phyloP scores from a whole-genome alignment of 2,113 vertebrate genomes.

The Lota lota region DNA sequence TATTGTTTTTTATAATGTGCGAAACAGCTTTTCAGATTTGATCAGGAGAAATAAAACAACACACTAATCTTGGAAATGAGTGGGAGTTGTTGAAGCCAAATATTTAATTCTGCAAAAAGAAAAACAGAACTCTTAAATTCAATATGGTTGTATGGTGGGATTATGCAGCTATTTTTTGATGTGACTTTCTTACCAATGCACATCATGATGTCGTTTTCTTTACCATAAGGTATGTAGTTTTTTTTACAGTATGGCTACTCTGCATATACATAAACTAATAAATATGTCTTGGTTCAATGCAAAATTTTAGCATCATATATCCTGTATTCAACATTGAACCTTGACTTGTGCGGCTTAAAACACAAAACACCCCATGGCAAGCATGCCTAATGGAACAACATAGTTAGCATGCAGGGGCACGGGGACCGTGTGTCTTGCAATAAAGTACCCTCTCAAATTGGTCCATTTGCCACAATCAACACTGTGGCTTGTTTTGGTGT shows the following conservation, averaged over 20 bases:
- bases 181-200: not conserved
- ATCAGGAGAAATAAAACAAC: not conserved
- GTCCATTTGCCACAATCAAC: too few species aligned
- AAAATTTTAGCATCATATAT: not conserved
- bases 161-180: not conserved
- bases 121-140: not conserved
- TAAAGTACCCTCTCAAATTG: too few species aligned
- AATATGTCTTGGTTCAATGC: not conserved
- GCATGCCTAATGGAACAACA: too few species aligned
- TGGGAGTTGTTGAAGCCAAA: not conserved
- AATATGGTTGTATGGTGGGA: not conserved
- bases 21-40: not conserved
- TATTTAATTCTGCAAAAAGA: not conserved
- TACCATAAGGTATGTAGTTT: not conserved
- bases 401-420: too few species aligned
- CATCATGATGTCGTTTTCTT: not conserved
- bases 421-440: too few species aligned
- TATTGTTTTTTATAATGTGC: not conserved
- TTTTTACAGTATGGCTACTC: too few species aligned
- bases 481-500: too few species aligned
- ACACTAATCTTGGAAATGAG: conserved; percentile 1
- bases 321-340: not conserved
- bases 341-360: too few species aligned
- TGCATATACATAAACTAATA: not conserved
- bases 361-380: too few species aligned